Percentiles rank a stretch among this genome's conserved stretches.
Conservation (phyloP, 2,113 vertebrate genomes). For the Peromyscus maniculatus region DNA sequence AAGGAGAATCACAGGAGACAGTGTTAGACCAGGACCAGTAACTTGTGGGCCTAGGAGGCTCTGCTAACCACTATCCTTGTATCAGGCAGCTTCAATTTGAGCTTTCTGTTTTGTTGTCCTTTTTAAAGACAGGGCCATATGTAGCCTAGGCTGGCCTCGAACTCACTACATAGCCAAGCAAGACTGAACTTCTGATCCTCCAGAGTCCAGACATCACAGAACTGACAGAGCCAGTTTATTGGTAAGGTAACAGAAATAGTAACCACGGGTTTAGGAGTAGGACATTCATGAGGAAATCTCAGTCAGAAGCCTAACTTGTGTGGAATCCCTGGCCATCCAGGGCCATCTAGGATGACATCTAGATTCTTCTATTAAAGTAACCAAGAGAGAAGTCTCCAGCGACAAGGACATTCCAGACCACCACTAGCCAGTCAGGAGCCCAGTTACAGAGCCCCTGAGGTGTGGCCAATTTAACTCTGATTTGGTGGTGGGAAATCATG, state of each 20-base stretch:
- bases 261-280: too few relatives aligned
- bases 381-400: too few relatives aligned
- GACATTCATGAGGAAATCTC: not conserved
- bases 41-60: not conserved
- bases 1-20: not conserved
- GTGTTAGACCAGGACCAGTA: not conserved
- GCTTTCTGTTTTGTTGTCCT: not conserved
- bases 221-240: not conserved
- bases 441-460: not conserved
- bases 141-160: not conserved
- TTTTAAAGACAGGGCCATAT: not conserved
- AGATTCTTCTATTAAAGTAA: too few relatives aligned
- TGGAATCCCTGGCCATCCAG: too few relatives aligned
- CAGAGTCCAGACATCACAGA: not conserved
- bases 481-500: accelerated
- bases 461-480: not conserved
- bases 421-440: not conserved
- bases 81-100: not conserved
- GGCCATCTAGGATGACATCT: too few relatives aligned
- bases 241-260: not conserved
- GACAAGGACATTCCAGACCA: not conserved
- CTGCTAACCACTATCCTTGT: not conserved
- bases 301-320: not conserved
- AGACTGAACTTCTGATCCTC: not conserved
- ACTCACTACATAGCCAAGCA: not conserved